A percentile compares a stretch with the other conserved stretches of the same genome.
Conservation (phyloP, 1,140 invertebrate genomes). For the Pentalonia nigronervosa region DNA sequence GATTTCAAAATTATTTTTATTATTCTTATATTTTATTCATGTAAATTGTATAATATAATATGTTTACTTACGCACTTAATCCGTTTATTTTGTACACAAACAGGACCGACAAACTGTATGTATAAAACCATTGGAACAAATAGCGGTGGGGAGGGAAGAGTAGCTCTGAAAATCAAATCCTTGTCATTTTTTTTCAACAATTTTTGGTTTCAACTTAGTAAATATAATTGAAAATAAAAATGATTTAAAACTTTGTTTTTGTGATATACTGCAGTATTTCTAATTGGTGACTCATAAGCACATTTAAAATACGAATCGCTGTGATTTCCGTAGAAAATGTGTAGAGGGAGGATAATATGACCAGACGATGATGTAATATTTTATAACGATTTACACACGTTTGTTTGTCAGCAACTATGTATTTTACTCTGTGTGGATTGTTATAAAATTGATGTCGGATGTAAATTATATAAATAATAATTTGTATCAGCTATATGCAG, state of each 20-base stretch:
- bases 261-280: too few species aligned
- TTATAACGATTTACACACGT: not conserved
- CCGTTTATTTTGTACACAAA: not conserved
- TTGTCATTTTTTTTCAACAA: not conserved
- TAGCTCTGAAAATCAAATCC: not conserved
- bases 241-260: too few species aligned
- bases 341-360: not conserved
- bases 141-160: not conserved
- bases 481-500: not conserved
- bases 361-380: not conserved
- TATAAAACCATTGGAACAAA: not conserved
- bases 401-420: not conserved
- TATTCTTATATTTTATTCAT: not conserved
- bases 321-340: not conserved
- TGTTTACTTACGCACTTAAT: not conserved
- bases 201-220: not conserved
- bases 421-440: not conserved
- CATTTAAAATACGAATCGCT: not conserved
- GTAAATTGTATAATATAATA: not conserved
- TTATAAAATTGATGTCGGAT: not conserved
- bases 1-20: not conserved
- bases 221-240: too few species aligned
- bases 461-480: too few species aligned
- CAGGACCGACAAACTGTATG: too few species aligned
- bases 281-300: not conserved